These are phyloP conservation scores for Dipodomys ordii DNA, from an alignment of 2,113 vertebrate species.

Conservation along the genomic window DNA sequence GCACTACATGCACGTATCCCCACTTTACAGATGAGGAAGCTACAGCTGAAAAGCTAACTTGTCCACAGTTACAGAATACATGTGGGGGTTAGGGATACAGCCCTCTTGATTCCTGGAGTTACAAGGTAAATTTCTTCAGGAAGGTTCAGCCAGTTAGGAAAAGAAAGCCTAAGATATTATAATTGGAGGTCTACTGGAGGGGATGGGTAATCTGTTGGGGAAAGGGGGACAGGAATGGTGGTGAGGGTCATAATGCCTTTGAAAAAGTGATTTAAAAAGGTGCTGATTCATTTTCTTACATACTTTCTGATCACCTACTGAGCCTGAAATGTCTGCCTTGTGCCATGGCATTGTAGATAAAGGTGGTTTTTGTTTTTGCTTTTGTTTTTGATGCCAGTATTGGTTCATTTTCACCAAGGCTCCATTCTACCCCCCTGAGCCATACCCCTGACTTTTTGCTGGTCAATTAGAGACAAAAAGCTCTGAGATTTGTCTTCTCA, in stretches of 20 bases:
- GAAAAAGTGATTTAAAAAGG: neutral
- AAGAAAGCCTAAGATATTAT: neutral
- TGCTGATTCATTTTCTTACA: neutral
- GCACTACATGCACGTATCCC: neutral
- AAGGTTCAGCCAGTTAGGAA: neutral
- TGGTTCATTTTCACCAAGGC: too few relatives aligned
- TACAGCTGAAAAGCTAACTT: neutral
- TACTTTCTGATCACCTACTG: neutral
- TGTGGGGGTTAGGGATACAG: neutral
- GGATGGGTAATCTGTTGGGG: neutral
- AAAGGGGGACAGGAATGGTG: neutral
- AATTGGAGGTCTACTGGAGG: neutral
- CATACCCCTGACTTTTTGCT: neutral
- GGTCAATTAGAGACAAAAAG: neutral
- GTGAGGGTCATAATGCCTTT: neutral
- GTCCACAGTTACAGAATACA: neutral
- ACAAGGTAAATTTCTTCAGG: neutral
- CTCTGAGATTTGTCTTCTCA: too few relatives aligned
- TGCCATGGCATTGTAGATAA: slow-evolving; percentile 4
- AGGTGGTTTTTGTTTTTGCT: too few relatives aligned
- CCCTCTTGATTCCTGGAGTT: neutral
- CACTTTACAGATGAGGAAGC: slow-evolving; percentile 8
- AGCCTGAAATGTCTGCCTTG: slow-evolving; percentile 9
- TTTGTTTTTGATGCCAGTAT: too few relatives aligned
- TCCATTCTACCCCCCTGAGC: too few relatives aligned